Base-by-base conservation (phyloP, 2,888 invertebrate species). In the Melanotus villosus region DNA sequence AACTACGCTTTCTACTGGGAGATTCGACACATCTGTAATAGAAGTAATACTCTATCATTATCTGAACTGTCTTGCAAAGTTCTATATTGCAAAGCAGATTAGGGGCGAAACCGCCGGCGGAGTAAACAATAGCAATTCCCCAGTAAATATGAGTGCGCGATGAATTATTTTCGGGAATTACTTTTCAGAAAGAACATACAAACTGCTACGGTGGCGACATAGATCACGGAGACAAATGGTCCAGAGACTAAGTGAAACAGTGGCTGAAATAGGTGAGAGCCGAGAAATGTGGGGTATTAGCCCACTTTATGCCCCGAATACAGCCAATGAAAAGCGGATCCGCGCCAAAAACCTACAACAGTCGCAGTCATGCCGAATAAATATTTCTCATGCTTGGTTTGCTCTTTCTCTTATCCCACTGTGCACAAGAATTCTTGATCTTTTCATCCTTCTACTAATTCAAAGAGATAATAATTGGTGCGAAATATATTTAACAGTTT, bases 21-120 rank as follows among this genome's bases (percentile, higher is more conserved):
- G 84, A 78, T 87, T 87, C 77, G 88, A 86, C 75, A 88, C 86
- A 84, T 91, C 91, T 91, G 88, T 65, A 87, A 88, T 75, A 78
- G 59, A 71, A 69, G 32, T 34, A 57, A 47, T 47, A 34, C 16
- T 52, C 16, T 34, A 52, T 52, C 52, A 52, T 30, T 34, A 9
- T 7, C 18, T 23, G 14, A 23, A 26, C 47, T 21, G 5, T 47
- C n/a, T 12, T 19, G 19, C 23, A 1, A 47, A 18, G 52, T 32
- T n/a, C n/a, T 34, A 34, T n/a, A 12, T 47, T 41, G 16, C 12
- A 52, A 19, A 18, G 32, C 1, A 32, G n/a, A 47, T 21, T 23
- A 47, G 18, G 23, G 12, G 26, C 21, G 12, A 18, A n/a, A 19
- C 52, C 50, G 23, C 36, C 56, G 16, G 18, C 38, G 18, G 58